phyloP scores from a whole-genome alignment of 2,888 invertebrate species.

The Aphodius granarius region DNA sequence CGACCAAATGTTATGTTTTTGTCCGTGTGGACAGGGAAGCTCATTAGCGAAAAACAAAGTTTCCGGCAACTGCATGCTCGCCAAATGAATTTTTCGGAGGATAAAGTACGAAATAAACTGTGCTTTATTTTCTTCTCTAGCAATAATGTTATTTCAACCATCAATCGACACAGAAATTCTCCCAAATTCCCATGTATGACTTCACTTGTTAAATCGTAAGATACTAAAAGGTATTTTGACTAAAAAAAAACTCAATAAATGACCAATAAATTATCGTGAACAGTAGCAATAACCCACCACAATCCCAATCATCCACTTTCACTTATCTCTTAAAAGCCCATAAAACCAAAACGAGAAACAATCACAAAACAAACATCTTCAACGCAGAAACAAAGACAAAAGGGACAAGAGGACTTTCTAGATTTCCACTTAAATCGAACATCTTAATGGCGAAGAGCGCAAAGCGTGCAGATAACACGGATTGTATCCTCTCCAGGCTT shows the following conservation, averaged over 20 bases:
- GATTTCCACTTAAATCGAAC: background rate
- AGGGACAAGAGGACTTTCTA: background rate
- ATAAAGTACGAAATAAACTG: too few relatives aligned
- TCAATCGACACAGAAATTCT: too few relatives aligned
- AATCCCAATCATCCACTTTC: background rate
- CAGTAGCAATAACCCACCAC: too few relatives aligned
- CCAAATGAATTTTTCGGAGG: too few relatives aligned
- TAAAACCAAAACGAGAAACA: background rate
- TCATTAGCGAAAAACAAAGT: background rate
- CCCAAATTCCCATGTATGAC: too few relatives aligned
- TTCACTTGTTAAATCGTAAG: too few relatives aligned
- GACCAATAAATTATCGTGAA: too few relatives aligned
- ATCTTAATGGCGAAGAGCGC: background rate
- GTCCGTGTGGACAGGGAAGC: background rate
- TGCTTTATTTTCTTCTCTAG: too few relatives aligned
- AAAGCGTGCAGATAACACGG: background rate
- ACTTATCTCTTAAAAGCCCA: background rate
- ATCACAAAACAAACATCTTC: background rate
- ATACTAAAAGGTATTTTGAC: too few relatives aligned
- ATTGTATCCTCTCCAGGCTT: background rate
- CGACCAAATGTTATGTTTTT: background rate
- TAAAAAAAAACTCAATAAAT: too few relatives aligned
- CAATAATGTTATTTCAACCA: too few relatives aligned
- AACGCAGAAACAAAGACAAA: background rate
- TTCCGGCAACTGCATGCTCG: background rate